phyloP scores from a whole-genome alignment of 2,113 vertebrate species.

The Python bivittatus region DNA sequence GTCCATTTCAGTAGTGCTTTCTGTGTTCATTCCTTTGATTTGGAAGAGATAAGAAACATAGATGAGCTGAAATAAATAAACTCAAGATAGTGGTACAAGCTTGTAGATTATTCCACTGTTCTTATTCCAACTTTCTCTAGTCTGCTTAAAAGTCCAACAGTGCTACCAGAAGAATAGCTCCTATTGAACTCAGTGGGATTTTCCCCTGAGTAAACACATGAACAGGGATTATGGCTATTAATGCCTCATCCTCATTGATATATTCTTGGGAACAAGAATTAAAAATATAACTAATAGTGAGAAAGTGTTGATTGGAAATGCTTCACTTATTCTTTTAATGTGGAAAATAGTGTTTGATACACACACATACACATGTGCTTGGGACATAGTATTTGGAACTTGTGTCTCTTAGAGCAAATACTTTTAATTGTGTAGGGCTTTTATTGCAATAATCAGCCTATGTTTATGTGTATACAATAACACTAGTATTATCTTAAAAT shows the following conservation, averaged over 20 bases:
- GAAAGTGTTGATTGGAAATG: background rate
- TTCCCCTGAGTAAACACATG: background rate
- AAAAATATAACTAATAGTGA: background rate
- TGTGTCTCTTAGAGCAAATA: slow-evolving; percentile 32
- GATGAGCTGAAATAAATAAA: background rate
- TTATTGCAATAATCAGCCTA: background rate
- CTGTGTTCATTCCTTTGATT: background rate
- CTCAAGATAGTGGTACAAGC: background rate
- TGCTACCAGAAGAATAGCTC: background rate
- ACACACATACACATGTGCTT: slow-evolving; percentile 4
- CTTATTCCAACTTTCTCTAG: background rate
- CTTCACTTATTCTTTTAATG: slow-evolving; percentile 15
- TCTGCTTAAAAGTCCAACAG: background rate
- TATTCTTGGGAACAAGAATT: background rate
- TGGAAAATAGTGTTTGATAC: background rate
- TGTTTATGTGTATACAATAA: background rate
- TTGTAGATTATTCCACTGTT: background rate
- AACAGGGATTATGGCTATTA: background rate
- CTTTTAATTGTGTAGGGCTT: background rate
- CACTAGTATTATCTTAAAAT: slow-evolving; percentile 28
- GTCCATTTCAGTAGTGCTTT: background rate
- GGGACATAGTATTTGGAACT: slow-evolving; percentile 33
- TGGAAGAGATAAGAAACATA: background rate
- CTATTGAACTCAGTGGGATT: background rate
- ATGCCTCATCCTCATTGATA: background rate